Conservation (phyloP, 2,797 vertebrate genomes). For the Odontamblyopus lacepedii region DNA sequence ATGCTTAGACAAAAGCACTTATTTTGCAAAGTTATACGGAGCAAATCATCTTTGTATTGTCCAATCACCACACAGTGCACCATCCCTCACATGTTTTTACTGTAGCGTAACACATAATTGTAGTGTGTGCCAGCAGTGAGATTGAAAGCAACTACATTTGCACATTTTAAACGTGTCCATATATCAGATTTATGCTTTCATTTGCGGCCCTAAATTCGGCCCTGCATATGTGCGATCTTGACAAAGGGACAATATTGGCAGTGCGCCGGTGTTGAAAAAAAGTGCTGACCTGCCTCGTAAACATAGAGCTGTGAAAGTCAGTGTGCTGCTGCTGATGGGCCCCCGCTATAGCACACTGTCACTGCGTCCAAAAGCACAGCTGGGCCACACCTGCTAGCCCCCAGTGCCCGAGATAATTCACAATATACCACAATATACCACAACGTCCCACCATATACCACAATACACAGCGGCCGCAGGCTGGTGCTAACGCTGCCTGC, state of each 20-base stretch:
- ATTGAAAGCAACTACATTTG: background rate
- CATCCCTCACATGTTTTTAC: background rate
- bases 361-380: constrained; percentile 68
- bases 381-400: constrained; percentile 70
- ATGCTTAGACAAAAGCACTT: background rate
- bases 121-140: background rate
- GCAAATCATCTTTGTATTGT: background rate
- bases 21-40: background rate
- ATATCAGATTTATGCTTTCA: background rate
- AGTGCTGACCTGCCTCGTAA: constrained; percentile 71
- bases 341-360: constrained; percentile 63
- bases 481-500: constrained; percentile 37
- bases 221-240: constrained; percentile 34
- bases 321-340: constrained; percentile 69
- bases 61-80: background rate
- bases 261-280: constrained; percentile 45
- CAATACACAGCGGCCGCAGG: constrained; percentile 48
- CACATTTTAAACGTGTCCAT: background rate
- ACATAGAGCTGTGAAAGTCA: constrained; percentile 74
- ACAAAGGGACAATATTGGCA: constrained; percentile 53
- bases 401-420: constrained; percentile 54
- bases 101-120: background rate
- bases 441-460: constrained; percentile 57
- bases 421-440: constrained; percentile 58
- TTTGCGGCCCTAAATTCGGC: constrained; percentile 18